phyloP scores from a whole-genome alignment of 2,113 vertebrate species.

The Neotoma lepida region DNA sequence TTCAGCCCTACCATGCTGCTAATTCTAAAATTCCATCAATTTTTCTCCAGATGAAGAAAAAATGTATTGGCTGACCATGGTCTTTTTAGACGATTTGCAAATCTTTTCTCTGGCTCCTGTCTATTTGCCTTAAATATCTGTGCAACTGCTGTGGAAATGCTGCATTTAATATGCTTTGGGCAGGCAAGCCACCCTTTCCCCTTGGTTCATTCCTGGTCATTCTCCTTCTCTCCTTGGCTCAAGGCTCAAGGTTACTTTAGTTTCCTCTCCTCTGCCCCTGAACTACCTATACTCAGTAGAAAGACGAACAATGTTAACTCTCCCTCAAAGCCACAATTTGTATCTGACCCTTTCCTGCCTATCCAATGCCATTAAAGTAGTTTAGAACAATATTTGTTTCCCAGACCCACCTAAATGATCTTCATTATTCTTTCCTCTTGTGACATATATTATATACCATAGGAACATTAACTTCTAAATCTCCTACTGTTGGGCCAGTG shows the following conservation, averaged over 20 bases:
- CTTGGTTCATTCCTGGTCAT: neutral
- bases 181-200: neutral
- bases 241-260: neutral
- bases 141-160: neutral
- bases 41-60: neutral
- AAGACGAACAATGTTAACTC: conserved; percentile 18
- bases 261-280: neutral
- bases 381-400: conserved; percentile 32
- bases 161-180: neutral
- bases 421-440: conserved; percentile 7
- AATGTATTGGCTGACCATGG: neutral
- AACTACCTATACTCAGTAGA: neutral
- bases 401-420: neutral
- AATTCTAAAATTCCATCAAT: neutral
- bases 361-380: neutral
- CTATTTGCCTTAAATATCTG: neutral
- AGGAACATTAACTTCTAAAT: neutral
- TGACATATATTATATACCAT: neutral
- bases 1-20: neutral
- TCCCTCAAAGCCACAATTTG: conserved; percentile 15
- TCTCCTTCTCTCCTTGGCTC: neutral
- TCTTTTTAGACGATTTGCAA: neutral
- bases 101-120: neutral
- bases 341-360: neutral
- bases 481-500: neutral